Percentiles rank a stretch among this genome's conserved stretches.
Conservation (phyloP, 1,140 invertebrate species). For the Cydia strobilella region DNA sequence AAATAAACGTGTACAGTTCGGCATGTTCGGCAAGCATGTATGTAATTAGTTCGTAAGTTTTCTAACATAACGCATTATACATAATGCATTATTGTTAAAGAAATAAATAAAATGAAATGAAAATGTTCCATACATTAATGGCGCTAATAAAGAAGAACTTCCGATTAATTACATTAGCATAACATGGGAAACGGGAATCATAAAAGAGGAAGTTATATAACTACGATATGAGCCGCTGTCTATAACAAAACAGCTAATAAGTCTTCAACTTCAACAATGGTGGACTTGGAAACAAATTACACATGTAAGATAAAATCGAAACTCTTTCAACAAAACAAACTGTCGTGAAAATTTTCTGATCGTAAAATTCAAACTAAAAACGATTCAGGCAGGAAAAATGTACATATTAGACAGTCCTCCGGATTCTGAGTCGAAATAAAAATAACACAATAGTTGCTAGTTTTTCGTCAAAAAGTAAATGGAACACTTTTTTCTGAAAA, state of each 20-base stretch:
- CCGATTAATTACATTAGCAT: neutral
- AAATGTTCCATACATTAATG: neutral
- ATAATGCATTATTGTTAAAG: too few species aligned
- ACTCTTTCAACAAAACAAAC: neutral
- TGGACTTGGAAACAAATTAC: neutral
- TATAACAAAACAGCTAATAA: neutral
- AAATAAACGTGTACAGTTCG: too few species aligned
- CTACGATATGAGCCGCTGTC: neutral
- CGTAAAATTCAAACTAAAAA: neutral
- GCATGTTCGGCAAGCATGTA: too few species aligned
- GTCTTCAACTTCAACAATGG: constrained; percentile 2
- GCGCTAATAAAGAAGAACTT: neutral
- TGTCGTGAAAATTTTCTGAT: neutral
- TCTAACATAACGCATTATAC: too few species aligned
- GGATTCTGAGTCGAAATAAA: too few species aligned
- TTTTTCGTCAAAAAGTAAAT: too few species aligned
- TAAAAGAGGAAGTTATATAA: constrained; percentile 5
- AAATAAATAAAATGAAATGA: too few species aligned
- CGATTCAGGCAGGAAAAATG: too few species aligned
- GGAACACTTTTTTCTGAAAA: too few species aligned
- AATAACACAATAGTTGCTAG: too few species aligned
- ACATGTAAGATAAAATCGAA: neutral
- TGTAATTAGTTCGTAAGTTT: too few species aligned
- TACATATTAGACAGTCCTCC: too few species aligned
- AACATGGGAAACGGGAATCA: neutral